A percentile compares a stretch with the other conserved stretches of the same genome.
These are phyloP conservation scores for Zosterops pallidus DNA, from an alignment of 2,113 vertebrate species.

Conservation along the genomic window DNA sequence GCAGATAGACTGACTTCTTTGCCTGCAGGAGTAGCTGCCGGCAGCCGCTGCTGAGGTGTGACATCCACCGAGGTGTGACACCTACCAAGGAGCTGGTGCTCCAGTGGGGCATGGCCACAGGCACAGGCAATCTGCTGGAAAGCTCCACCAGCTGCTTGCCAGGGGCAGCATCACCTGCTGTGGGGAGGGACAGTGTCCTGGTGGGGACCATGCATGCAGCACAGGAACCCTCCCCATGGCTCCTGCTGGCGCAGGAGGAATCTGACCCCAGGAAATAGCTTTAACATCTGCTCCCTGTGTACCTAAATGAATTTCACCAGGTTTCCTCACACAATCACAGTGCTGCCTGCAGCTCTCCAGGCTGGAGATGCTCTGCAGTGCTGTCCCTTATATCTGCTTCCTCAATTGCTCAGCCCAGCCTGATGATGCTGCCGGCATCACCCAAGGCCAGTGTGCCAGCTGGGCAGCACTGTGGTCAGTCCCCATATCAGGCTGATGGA, in stretches of 20 bases:
- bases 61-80: neutral
- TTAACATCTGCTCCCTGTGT: neutral
- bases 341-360: neutral
- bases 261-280: neutral
- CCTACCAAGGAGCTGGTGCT: neutral
- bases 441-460: neutral
- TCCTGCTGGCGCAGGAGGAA: neutral
- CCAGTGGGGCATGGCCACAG: rapidly evolving
- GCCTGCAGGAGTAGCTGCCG: neutral
- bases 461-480: neutral
- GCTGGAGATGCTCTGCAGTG: neutral
- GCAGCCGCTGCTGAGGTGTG: neutral
- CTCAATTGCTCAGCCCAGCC: neutral
- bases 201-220: rapidly evolving
- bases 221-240: neutral
- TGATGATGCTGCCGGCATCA: rapidly evolving
- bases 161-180: rapidly evolving
- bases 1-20: rapidly evolving
- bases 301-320: neutral
- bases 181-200: neutral
- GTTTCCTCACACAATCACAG: neutral
- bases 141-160: neutral
- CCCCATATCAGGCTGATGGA: rapidly evolving
- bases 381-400: neutral
- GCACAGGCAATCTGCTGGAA: neutral